Conservation (phyloP, 2,113 vertebrate genomes). For the Nanorana parkeri region DNA sequence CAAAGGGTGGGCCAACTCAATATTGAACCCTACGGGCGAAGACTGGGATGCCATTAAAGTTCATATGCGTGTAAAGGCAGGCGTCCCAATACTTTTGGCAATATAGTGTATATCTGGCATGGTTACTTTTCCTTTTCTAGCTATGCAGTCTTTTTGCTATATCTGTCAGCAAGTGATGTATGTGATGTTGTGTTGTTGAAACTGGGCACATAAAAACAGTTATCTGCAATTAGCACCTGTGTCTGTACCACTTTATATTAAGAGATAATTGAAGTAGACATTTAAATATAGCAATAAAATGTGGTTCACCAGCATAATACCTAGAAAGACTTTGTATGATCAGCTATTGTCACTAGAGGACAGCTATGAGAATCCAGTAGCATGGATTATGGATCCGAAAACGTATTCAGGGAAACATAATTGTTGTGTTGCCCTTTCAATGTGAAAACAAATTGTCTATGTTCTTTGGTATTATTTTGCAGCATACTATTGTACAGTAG, state of each 20-base stretch:
- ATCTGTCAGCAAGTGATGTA: not conserved
- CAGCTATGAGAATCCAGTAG: no score
- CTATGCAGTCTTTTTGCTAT: not conserved
- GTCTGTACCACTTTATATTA: not conserved
- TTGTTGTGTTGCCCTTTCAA: no score
- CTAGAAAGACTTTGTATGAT: not conserved
- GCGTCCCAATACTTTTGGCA: no score
- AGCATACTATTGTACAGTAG: no score
- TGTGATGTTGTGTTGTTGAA: not conserved
- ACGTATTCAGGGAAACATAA: not conserved
- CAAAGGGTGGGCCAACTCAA: no score
- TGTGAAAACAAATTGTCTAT: no score
- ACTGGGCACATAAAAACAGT: not conserved
- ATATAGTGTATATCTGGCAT: no score
- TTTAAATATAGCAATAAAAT: not conserved
- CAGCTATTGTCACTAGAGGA: not conserved
- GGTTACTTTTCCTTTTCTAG: not conserved
- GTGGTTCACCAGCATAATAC: no score
- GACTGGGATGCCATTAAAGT: no score
- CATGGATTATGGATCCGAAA: not conserved
- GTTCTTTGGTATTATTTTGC: no score
- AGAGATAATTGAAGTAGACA: not conserved
- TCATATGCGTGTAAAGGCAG: no score
- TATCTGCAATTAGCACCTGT: not conserved
- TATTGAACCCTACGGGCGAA: no score